phyloP scores from a whole-genome alignment of 2,888 invertebrate genomes.

The Ectemnius lituratus region DNA sequence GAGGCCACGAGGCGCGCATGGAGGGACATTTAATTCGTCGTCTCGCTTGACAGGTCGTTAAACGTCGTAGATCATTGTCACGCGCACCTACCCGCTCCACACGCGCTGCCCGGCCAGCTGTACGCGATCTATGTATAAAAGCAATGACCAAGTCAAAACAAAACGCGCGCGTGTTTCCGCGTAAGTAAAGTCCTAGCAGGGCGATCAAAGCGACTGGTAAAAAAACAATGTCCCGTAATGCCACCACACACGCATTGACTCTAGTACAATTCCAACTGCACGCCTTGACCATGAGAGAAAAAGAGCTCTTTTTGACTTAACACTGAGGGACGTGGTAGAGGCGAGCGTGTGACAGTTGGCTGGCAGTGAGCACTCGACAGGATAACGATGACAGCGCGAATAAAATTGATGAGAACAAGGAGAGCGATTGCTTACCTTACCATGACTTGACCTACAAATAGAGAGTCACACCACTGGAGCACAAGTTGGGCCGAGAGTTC shows the following conservation, averaged over 20 bases:
- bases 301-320: no score
- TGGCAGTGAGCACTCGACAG: no score
- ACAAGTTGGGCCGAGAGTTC: conserved; percentile 38
- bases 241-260: neutral
- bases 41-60: conserved; percentile 50
- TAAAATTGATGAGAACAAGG: neutral
- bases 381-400: conserved; percentile 7
- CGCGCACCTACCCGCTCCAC: conserved; percentile 42
- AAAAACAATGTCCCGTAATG: neutral
- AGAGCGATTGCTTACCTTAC: conserved; percentile 68
- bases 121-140: conserved; percentile 16
- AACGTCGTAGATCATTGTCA: conserved; percentile 61
- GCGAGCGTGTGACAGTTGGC: no score
- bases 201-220: neutral
- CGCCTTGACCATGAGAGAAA: no score
- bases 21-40: conserved; percentile 55
- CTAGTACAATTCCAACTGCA: no score
- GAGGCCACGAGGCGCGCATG: conserved; percentile 51
- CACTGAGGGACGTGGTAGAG: no score
- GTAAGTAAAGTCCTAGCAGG: neutral
- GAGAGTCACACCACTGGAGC: conserved; percentile 35
- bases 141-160: conserved; percentile 51
- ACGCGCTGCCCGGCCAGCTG: conserved; percentile 40
- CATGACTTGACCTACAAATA: conserved; percentile 71
- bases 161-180: conserved; percentile 17